Base-by-base conservation (phyloP, 2,113 vertebrate species). In the Peromyscus maniculatus region DNA sequence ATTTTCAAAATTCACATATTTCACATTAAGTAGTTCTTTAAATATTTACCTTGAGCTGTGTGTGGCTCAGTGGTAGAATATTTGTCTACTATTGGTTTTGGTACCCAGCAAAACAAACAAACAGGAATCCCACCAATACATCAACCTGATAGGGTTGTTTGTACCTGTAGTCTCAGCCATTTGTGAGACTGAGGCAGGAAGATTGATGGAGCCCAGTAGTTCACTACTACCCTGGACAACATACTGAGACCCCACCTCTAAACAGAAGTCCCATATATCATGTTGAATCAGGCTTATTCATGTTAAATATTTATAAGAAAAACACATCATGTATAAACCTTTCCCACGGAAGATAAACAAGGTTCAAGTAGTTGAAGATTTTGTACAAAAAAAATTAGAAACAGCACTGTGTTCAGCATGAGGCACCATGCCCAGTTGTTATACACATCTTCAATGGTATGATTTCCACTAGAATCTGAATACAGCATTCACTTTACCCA, bases 1-100 rank as follows among this genome's bases (percentile, higher is more conserved):
- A 52, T 96, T 89, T 55, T 67, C 43, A 92, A 95, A 94, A 94
- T 64, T 83, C 39, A 95, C 67, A 91, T 31, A 72, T 92, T 83
- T 89, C 55, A 92, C 5, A 11, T 11, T 46, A 93, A 97, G 74
- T 79, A 82, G 57, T 75, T 75, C 55, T 93, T 94, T 64, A 64
- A 97, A 88, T 28, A 72, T 64, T 62, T 12, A 67, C 78, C 26
- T 75, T 83, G 67, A 88, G 43, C 19, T 84, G 36, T 22, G 26
- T 9, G 28, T 66, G 17, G 24, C 36, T 90, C 43, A 24, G 69
- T 83, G 78, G 33, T 55, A 90, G 78, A 55, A 5, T 8, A 13
- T 17, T 57, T 77, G 46, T 49, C 69, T 67, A 36, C 0, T 33
- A 5, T 74, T 89, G 31, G 52, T 24, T 52, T 72, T 49, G 31